Evolutionary conservation across 1,140 invertebrate genomes (phyloP), one percentile per base, ranked within the genome.

Genomic region (Drosophila bipectinata): DNA sequence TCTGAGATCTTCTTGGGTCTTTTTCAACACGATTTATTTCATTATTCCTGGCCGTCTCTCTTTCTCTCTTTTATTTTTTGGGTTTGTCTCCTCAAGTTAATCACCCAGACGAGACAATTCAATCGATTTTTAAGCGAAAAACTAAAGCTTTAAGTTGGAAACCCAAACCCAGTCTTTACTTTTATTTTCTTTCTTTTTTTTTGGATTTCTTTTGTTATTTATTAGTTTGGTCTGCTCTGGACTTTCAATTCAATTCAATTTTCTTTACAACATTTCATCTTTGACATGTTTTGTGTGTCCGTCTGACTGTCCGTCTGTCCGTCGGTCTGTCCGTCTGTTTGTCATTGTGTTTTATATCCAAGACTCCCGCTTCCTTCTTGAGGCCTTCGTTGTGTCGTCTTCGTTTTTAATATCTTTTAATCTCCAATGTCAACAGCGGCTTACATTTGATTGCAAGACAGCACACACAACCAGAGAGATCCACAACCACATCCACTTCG

Each of bases 321-420:
- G 15, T 15, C 15, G 0, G 26, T 54, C 14, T 39, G 18, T 61
- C 18, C 59, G 61, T 76, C 57, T 47, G 71, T 62, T 15, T 82
- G 67, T 77, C 57, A 52, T 59, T 73, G 75, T 76, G 71, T 87
- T 85, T 85, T 80, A 79, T 85, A 76, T 77, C 80, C 58, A 60
- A 71, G 72, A 7, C 49, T 71, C 64, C 49, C 48, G 61, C 49
- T 58, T 77, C 58, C 72, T 61, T 34, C 61, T 84, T 58, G 59
- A 49, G 63, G 58, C 69, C 72, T 63, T 79, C 18, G 18, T 18
- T 18, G 18, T 79, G 77, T 81, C 82, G 82, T 77, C 81, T 81
- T 81, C 81, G 78, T 87, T 87, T 89, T 83, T 88, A 84, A 89
- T 88, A 89, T 88, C 84, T 88, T 89, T 88, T 88, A 89, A 89